Base-by-base conservation (phyloP, 2,797 vertebrate genomes). In the Morus bassanus region DNA sequence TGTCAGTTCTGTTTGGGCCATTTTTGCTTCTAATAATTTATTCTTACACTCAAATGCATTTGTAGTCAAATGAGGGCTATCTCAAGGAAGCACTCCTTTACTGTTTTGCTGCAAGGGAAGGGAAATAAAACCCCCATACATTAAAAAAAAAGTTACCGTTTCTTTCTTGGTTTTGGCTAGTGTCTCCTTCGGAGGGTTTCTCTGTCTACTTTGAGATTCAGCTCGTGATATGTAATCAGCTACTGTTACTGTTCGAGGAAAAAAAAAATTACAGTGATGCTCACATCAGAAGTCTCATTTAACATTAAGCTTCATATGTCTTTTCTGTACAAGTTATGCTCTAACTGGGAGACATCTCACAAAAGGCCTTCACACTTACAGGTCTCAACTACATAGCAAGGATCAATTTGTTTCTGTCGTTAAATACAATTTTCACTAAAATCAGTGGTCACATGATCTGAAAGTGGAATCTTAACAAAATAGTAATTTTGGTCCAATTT, bases 211-310 rank as follows among this genome's bases (percentile, higher is more conserved):
- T 95, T 99, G 98, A 97, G 99, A 99, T 95, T 99, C 99, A 94
- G 99, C 99, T 97, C 99, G 98, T 97, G 99, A 99, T 98, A 99
- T 99, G 98, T 99, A 99, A 98, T 99, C 99, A 79, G 99, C 99
- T 98, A 99, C 99, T 65, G 99, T 99, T 97, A 99, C 99, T 99
- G 98, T 97, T 97, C 97, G 95, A 97, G 96, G 97, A 98, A 96
- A 98, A 19, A 97, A 39, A 95, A 98, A 96, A 96, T 96, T 94
- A 98, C 97, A 98, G 85, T 92, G 89, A 95, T 64, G 82, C 91
- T 95, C 73, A 88, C 59, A 45, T 96, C 87, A 88, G 91, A 64
- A 86, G 45, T 83, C 69, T 50, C 60, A 45, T 59, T 81, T 25
- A 48, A 50, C 89, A 83, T 72, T 88, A 82, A 74, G 65, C 80